phyloP scores from a whole-genome alignment of 37 sponge, comb jelly and placozoan genomes.

The Axinella damicornis region DNA sequence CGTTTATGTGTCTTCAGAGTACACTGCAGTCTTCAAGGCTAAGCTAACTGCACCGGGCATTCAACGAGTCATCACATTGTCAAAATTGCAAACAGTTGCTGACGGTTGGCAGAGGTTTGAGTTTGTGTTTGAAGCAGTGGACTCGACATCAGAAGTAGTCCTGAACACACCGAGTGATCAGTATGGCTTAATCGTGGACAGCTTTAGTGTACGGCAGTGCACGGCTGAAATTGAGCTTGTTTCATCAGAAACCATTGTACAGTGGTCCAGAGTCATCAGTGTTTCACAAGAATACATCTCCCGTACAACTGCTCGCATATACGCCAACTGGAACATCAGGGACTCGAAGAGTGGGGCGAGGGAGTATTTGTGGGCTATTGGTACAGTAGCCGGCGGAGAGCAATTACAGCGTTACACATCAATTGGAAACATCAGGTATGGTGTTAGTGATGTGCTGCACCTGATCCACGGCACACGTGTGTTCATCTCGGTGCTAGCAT shows the following conservation, averaged over 20 bases:
- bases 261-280: conserved; percentile 22
- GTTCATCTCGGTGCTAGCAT: conserved; percentile 47
- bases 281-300: not conserved
- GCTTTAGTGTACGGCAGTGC: conserved; percentile 28
- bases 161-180: not conserved
- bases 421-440: conserved; percentile 29
- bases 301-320: not conserved
- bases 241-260: not conserved
- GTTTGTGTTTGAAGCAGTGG: conserved; percentile 37
- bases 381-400: conserved; percentile 70
- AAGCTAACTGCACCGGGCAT: conserved; percentile 21
- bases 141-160: not conserved
- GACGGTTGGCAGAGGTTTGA: conserved; percentile 16
- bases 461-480: conserved; percentile 29
- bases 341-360: conserved; percentile 69
- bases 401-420: conserved; percentile 63
- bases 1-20: not conserved
- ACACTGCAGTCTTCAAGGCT: not conserved
- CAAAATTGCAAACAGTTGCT: not conserved
- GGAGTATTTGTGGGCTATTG: conserved; percentile 72
- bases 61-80: not conserved
- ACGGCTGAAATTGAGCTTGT: not conserved
- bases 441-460: not conserved
- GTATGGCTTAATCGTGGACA: conserved; percentile 41
- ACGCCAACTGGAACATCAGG: conserved; percentile 31